A percentile compares a stretch with the other conserved stretches of the same genome.
phyloP scores from a whole-genome alignment of 2,888 invertebrate species.

The Nomada ferruginata region DNA sequence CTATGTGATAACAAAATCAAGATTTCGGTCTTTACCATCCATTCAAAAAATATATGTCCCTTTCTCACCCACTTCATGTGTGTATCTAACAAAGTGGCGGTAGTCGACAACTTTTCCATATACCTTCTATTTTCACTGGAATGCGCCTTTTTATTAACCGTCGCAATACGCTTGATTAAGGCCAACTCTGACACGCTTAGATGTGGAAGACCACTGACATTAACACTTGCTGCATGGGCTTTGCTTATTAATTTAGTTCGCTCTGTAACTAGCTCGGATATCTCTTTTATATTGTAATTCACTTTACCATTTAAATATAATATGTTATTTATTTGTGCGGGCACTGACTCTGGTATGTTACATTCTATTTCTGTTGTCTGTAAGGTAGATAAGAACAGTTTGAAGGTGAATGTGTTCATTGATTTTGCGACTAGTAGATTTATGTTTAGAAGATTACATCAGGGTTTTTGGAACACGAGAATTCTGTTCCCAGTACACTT shows the following conservation, averaged over 20 bases:
- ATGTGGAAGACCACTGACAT: constrained; percentile 72
- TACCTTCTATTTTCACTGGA: constrained; percentile 45
- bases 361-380: constrained; percentile 19
- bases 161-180: constrained; percentile 63
- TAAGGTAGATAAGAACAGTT: constrained; percentile 1
- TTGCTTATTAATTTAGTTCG: constrained; percentile 67
- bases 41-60: constrained; percentile 72
- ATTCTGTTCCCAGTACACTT: constrained; percentile 76
- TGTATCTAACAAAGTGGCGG: constrained; percentile 64
- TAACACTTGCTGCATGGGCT: constrained; percentile 69
- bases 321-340: constrained; percentile 54
- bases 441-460: constrained; percentile 24
- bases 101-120: constrained; percentile 57
- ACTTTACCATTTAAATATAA: constrained; percentile 67
- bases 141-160: constrained; percentile 11
- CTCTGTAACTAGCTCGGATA: constrained; percentile 68
- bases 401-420: neutral
- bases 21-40: constrained; percentile 72
- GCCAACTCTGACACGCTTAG: constrained; percentile 71
- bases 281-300: constrained; percentile 73
- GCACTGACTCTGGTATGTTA: constrained; percentile 10
- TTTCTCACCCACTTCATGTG: constrained; percentile 71
- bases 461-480: constrained; percentile 21
- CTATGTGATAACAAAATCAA: neutral
- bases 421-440: neutral